Base-by-base conservation (phyloP, 1,140 invertebrate genomes). In the Camponotus pennsylvanicus region DNA sequence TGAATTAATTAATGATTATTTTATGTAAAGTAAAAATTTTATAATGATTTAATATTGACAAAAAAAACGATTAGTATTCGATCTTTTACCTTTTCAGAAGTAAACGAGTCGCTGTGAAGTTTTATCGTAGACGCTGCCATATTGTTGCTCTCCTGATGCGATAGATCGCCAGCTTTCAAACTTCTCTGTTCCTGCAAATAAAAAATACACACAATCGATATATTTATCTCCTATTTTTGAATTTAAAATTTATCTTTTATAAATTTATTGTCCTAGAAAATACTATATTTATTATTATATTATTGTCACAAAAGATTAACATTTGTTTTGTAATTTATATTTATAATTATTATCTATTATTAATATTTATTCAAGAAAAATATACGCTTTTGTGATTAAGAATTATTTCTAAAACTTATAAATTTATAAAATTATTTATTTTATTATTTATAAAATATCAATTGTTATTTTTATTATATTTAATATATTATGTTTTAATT, bases 41-140 rank as follows among this genome's bases (percentile, higher is more conserved):
- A 21, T 34, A 11, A 42, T 18, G 7, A 27, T 27, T 27, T 27
- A 27, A 27, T 27, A 27, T 27, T 18, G 0, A 49, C 27, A 1
- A 64, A 1, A 64, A 79, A 27, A 55, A 55, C 21, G 15, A 80
- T 55, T 4, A 1, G 4, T 40, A 3, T 55, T 45, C 2, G 9
- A 45, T 59, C 11, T 13, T 32, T 66, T 64, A 96, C 95, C 95
- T 98, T 98, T 95, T 98, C 98, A 7, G 97, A 97, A 82, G 97
- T 98, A 93, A 98, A 98, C 15, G 97, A 97, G 88, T 98, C 98
- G 61, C 97, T 98, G 64, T 98, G 97, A 32, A 98, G 95, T 93
- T 98, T 98, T 95, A 98, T 97, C 87, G 97, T 97, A 15, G 97
- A 96, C 3, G 97, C 97, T 57, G 97, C 97, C 94, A 98, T 96